Percentiles rank a stretch among this genome's conserved stretches.
These are phyloP conservation scores for Drosophila prostipennis DNA, from an alignment of 2,888 invertebrate genomes.

Conservation along the genomic window DNA sequence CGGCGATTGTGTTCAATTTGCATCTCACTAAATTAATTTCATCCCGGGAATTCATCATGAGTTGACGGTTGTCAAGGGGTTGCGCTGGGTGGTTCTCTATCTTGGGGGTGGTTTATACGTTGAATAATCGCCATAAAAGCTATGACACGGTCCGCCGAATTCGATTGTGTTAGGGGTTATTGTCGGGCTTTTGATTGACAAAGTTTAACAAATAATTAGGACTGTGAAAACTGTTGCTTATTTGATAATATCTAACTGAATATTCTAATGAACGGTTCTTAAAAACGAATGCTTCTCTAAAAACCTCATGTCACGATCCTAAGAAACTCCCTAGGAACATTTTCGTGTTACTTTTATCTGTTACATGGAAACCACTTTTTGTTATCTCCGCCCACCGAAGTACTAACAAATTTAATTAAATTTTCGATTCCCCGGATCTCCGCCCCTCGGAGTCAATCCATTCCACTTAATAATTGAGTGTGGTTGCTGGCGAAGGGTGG, in stretches of 20 bases:
- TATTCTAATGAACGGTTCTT: background rate
- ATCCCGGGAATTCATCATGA: conserved; percentile 36
- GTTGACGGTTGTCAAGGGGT: conserved; percentile 20
- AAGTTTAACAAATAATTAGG: conserved; percentile 17
- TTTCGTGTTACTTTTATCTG: conserved; percentile 1
- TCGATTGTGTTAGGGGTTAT: conserved; percentile 27
- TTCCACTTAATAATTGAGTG: conserved; percentile 41
- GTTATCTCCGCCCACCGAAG: conserved; percentile 18
- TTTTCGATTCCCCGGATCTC: conserved; percentile 32
- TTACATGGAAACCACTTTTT: background rate
- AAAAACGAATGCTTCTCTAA: no score
- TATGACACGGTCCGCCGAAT: conserved; percentile 15
- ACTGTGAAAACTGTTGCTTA: conserved; percentile 22
- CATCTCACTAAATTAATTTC: conserved; percentile 51
- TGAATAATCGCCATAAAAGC: conserved; percentile 15
- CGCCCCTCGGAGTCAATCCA: conserved; percentile 32
- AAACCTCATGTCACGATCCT: background rate
- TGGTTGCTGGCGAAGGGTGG: conserved; percentile 33
- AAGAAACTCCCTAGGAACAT: background rate
- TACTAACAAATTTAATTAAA: conserved; percentile 40
- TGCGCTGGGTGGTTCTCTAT: background rate
- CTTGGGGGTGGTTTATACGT: conserved; percentile 20
- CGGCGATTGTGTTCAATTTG: conserved; percentile 41
- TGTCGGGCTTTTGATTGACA: conserved; percentile 15
- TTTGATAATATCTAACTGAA: background rate